These are phyloP conservation scores for Channa argus DNA, from an alignment of 2,113 vertebrate genomes.

Conservation along the genomic window DNA sequence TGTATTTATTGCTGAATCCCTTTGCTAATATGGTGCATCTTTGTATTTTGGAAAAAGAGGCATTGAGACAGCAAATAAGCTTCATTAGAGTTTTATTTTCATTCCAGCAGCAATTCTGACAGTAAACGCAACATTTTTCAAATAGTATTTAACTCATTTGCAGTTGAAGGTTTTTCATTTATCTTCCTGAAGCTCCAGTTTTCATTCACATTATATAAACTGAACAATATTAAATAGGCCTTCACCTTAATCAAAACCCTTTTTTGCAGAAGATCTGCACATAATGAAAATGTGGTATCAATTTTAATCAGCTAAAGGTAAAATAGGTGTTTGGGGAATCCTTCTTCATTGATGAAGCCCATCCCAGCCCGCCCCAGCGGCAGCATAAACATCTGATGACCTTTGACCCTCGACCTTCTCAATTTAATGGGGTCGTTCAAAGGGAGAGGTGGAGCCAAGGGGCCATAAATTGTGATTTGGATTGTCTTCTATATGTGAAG, in stretches of 20 bases:
- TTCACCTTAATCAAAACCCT: slow-evolving; percentile 19
- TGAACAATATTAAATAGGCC: slow-evolving; percentile 29
- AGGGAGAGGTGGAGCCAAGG: slow-evolving; percentile 15
- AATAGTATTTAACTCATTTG: slow-evolving; percentile 37
- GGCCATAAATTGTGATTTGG: slow-evolving; percentile 46
- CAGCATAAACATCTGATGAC: slow-evolving; percentile 38
- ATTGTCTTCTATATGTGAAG: slow-evolving; percentile 34
- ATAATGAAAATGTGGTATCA: slow-evolving; percentile 37
- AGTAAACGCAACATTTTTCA: slow-evolving; percentile 17
- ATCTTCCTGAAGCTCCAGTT: slow-evolving; percentile 26
- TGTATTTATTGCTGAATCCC: slow-evolving; percentile 1
- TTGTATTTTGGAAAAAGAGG: neutral
- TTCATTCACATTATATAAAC: slow-evolving; percentile 14
- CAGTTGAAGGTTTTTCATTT: slow-evolving; percentile 34
- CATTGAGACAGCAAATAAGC: slow-evolving; percentile 25
- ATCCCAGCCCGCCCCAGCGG: slow-evolving; percentile 12
- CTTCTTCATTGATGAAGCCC: neutral
- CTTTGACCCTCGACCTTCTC: slow-evolving; percentile 40
- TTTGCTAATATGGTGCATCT: neutral
- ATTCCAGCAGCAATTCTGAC: slow-evolving; percentile 12
- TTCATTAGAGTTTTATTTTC: neutral
- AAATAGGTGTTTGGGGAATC: slow-evolving; percentile 37
- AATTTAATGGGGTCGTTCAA: slow-evolving; percentile 45
- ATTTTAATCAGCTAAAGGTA: slow-evolving; percentile 52
- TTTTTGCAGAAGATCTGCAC: slow-evolving; percentile 2